Percentiles rank a stretch among this genome's conserved stretches.
phyloP scores from a whole-genome alignment of 2,113 vertebrate species.

The Puma concolor region DNA sequence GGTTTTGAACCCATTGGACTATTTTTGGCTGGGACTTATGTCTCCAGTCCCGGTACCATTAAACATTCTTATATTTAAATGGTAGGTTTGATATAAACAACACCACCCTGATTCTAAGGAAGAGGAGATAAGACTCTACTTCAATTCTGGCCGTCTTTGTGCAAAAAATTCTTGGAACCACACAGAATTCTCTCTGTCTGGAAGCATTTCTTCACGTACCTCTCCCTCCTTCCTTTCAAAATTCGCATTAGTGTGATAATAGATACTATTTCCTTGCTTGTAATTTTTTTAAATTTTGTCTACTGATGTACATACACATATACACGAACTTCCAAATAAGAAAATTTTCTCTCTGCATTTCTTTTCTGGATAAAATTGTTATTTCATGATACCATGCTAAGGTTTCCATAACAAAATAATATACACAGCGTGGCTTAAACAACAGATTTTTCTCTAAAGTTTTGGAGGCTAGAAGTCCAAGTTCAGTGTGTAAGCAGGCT shows the following conservation, averaged over 20 bases:
- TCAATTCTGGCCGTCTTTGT: neutral
- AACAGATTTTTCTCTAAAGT: neutral
- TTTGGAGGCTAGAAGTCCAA: neutral
- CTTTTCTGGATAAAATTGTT: neutral
- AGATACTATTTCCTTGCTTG: neutral
- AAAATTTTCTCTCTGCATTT: neutral
- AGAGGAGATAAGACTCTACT: neutral
- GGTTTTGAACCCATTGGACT: neutral
- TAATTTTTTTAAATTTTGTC: neutral
- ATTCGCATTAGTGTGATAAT: neutral
- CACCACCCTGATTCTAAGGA: neutral
- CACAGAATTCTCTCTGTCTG: neutral
- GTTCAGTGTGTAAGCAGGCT: neutral
- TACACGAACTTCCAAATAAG: neutral
- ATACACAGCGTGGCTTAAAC: neutral
- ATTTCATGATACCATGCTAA: neutral
- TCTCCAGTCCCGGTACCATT: neutral
- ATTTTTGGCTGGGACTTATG: neutral
- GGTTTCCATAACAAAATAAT: neutral
- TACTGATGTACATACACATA: neutral
- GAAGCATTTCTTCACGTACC: neutral
- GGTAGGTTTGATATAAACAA: neutral
- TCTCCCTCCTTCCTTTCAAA: neutral
- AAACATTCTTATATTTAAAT: neutral
- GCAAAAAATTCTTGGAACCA: neutral